These are phyloP conservation scores for Protobothrops flavoviridis DNA, from an alignment of 2,113 vertebrate species.

Conservation along the genomic window DNA sequence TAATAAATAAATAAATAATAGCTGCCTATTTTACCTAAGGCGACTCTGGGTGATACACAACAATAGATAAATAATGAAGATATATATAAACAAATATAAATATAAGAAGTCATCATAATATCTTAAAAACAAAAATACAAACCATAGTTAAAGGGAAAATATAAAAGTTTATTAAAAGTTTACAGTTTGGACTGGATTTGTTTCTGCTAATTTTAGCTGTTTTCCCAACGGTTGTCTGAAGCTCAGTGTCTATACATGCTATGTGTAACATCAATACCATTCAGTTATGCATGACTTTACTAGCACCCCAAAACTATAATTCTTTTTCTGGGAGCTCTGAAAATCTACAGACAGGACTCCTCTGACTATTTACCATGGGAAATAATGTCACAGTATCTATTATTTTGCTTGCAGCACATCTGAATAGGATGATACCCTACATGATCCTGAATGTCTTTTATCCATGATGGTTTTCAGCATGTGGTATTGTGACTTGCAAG, in stretches of 20 bases:
- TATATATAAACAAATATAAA: background rate
- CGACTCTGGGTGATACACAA: background rate
- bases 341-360: background rate
- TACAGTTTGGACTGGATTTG: background rate
- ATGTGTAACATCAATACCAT: background rate
- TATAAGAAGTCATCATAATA: background rate
- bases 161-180: background rate
- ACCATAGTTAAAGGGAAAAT: background rate
- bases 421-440: background rate
- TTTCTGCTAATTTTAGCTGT: background rate
- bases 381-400: background rate
- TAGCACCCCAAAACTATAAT: background rate
- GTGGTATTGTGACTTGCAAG: background rate
- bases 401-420: background rate
- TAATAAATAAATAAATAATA: background rate
- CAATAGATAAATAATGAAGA: background rate
- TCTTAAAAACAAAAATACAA: background rate
- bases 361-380: background rate
- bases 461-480: background rate
- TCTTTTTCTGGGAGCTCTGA: background rate
- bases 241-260: background rate
- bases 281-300: background rate
- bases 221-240: background rate
- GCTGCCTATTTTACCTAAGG: background rate
- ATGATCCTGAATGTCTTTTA: background rate